Conservation (phyloP, 2,888 invertebrate species). For the Rosalia funebris region DNA sequence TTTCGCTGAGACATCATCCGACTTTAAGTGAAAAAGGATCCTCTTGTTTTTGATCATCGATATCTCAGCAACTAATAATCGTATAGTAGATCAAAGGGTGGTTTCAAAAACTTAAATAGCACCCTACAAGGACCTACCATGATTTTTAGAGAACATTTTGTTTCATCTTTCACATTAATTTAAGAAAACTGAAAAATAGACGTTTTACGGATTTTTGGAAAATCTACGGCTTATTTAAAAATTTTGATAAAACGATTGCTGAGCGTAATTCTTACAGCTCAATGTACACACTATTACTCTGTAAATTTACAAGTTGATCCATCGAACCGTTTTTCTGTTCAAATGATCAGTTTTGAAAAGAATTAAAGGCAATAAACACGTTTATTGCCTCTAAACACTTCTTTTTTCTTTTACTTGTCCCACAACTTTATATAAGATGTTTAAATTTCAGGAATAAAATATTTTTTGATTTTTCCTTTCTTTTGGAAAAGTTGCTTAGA, state of each 20-base stretch:
- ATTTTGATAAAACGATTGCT: not conserved
- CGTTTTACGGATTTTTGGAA: no score
- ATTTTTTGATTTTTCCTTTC: not conserved
- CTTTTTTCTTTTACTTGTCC: no score
- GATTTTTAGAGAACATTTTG: no score
- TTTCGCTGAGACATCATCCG: no score
- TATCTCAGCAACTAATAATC: no score
- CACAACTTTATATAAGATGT: not conserved
- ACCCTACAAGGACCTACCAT: no score
- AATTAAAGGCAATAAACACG: not conserved
- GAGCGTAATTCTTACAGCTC: not conserved
- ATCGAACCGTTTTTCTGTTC: not conserved
- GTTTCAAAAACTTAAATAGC: no score
- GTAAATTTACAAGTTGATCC: not conserved
- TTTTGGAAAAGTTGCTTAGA: not conserved
- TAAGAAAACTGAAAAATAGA: no score
- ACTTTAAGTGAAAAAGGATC: no score
- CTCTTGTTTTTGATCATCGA: no score
- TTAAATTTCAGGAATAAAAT: not conserved
- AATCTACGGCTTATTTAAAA: not conserved
- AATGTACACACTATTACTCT: not conserved
- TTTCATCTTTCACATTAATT: no score
- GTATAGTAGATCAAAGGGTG: no score
- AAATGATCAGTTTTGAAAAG: not conserved
- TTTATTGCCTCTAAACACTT: not conserved